These are phyloP conservation scores for Sinelater perroti DNA, from an alignment of 2,888 invertebrate genomes.

Conservation along the genomic window DNA sequence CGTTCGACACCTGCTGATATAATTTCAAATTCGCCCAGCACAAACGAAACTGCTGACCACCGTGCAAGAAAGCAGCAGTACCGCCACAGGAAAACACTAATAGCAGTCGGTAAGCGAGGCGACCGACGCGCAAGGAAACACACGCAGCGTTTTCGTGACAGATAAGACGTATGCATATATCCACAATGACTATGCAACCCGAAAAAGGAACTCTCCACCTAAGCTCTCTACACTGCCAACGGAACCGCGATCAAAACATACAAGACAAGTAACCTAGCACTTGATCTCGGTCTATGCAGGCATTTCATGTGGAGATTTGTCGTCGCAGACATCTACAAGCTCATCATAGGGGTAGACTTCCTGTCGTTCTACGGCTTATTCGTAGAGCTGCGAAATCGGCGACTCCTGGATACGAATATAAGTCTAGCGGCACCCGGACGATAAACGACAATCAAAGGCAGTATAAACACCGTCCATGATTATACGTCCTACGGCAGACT, in stretches of 20 bases:
- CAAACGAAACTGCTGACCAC: background rate
- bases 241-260: slow-evolving; percentile 49
- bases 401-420: too few species aligned
- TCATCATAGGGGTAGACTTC: slow-evolving; percentile 54
- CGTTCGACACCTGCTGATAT: background rate
- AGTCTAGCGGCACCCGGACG: too few species aligned
- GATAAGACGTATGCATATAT: slow-evolving; percentile 44
- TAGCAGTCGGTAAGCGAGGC: background rate
- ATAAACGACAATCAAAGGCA: too few species aligned
- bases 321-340: slow-evolving; percentile 50
- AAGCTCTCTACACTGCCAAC: slow-evolving; percentile 50
- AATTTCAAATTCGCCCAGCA: background rate
- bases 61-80: background rate
- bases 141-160: background rate
- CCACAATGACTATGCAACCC: slow-evolving; percentile 39
- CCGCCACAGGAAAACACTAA: background rate
- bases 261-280: slow-evolving; percentile 40
- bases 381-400: slow-evolving; percentile 45
- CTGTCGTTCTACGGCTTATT: slow-evolving; percentile 48
- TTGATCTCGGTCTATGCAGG: slow-evolving; percentile 50
- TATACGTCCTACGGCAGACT: slow-evolving; percentile 1
- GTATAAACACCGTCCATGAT: too few species aligned
- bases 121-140: background rate
- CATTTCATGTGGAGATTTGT: slow-evolving; percentile 50
- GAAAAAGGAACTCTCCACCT: slow-evolving; percentile 39